These are phyloP conservation scores for Danaus chrysippus DNA, from an alignment of 2,888 invertebrate species.

Conservation along the genomic window DNA sequence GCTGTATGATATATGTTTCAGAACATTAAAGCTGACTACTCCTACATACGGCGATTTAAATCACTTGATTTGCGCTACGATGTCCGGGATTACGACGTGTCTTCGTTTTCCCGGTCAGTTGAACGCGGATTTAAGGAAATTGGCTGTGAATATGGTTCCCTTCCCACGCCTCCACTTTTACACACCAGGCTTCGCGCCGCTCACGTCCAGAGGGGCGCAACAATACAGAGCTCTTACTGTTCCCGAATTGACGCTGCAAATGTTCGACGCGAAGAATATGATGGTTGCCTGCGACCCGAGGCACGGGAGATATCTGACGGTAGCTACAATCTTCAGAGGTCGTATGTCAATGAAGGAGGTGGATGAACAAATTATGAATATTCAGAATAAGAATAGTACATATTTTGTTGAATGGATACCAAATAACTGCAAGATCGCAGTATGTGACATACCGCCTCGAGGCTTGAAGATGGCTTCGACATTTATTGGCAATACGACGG, in stretches of 20 bases:
- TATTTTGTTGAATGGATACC: conserved; percentile 91
- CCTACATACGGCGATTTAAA: conserved; percentile 90
- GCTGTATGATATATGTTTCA: conserved; percentile 87
- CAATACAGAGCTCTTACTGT: conserved; percentile 92
- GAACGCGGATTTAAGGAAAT: conserved; percentile 85
- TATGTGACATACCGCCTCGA: conserved; percentile 87
- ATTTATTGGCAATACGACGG: conserved; percentile 92
- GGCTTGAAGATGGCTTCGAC: conserved; percentile 91
- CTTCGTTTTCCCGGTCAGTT: conserved; percentile 65
- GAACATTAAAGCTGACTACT: conserved; percentile 85
- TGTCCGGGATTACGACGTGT: conserved; percentile 71
- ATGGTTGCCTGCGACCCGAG: conserved; percentile 97
- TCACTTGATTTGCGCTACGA: conserved; percentile 63
- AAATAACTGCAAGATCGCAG: conserved; percentile 88
- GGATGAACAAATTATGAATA: conserved; percentile 87
- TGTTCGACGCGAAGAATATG: conserved; percentile 97
- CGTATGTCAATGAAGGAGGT: conserved; percentile 97
- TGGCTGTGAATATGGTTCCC: conserved; percentile 79
- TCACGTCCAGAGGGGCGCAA: conserved; percentile 90
- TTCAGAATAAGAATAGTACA: conserved; percentile 84
- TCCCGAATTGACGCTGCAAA: conserved; percentile 92
- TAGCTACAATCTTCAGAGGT: conserved; percentile 92
- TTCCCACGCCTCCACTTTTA: conserved; percentile 84
- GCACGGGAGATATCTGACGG: conserved; percentile 92
- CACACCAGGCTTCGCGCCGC: conserved; percentile 81